Evolutionary conservation across 2,797 vertebrate species (phyloP).

Genomic region (Forpus xanthops): DNA sequence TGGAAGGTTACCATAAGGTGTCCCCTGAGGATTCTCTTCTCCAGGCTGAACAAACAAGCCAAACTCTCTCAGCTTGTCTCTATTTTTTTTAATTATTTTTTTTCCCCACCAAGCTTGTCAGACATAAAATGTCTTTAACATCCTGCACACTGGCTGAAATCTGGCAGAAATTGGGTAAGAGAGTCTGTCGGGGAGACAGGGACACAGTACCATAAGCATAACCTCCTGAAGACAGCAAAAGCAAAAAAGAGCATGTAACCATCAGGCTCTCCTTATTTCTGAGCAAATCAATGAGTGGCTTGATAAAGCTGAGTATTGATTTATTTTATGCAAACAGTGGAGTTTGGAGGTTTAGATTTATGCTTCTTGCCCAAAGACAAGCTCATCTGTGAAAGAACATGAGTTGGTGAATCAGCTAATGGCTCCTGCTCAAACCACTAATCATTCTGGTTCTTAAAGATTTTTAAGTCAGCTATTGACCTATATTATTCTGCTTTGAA

Average conservation of each 20-base stretch:
- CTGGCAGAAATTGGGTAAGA: not conserved
- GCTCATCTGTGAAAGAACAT: not conserved
- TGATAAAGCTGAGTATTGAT: not conserved
- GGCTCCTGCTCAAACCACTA: not conserved
- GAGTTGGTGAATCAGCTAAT: not conserved
- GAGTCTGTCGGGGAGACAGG: not conserved
- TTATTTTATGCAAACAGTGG: not conserved
- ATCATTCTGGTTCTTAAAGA: slow-evolving; percentile 38
- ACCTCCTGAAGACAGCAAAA: not conserved
- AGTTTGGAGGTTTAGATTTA: not conserved
- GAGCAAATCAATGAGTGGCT: not conserved
- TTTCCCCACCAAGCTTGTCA: not conserved
- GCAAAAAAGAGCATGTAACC: not conserved
- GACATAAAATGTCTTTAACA: not conserved
- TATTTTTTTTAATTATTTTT: not conserved
- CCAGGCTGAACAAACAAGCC: not conserved
- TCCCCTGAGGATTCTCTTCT: not conserved
- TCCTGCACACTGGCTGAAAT: not conserved
- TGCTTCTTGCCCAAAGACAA: not conserved
- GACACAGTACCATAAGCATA: fast-evolving
- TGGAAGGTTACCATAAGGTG: not conserved
- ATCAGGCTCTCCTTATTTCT: not conserved
- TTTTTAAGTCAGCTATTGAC: slow-evolving; percentile 49
- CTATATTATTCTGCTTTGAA: slow-evolving; percentile 25
- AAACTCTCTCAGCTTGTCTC: not conserved